Base-by-base conservation (phyloP, 2,888 invertebrate genomes). In the Netelia melanura region DNA sequence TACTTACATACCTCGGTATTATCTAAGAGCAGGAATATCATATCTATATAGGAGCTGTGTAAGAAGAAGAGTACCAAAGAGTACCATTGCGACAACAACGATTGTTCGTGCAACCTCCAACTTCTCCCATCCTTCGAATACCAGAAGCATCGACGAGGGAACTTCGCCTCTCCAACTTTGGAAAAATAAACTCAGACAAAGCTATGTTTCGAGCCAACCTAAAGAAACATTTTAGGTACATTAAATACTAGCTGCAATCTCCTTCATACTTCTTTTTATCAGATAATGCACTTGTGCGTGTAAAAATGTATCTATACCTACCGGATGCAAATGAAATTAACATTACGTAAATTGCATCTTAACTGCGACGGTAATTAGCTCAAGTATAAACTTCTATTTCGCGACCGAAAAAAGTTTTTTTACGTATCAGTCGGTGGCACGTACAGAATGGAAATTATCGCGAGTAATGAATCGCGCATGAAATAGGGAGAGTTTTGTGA, bases 71-170 rank as follows among this genome's bases (percentile, higher is more conserved):
- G 11, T 48, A 48, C 14, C 48, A 48, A 48, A 72, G 62, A 80
- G 72, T 71, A 21, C 70, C 10, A 43, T 17, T 43, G 43, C 38
- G 52, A 43, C 43, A 23, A 48, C 64, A 65, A 54, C 65, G 43
- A 76, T 56, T 76, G 64, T 54, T 21, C 64, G 38, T 65, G 65
- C 38, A 30, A 71, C 52, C 23, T 11, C 64, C 10, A 56, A 80
- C 64, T 56, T 80, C 30, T 72, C 56, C 30, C 10, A n/a, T 62
- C 43, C n/a, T 65, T 44, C 52, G 44, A 72, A 72, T 72, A 10
- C 44, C 65, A 21, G 21, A 72, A 80, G 72, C 9, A 58, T 72
- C 65, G 23, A 71, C 9, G 56, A 65, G 65, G 56, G 72, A 64
- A 30, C 30, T 30, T 25, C 68, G 61, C 52, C 38, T 30, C 38